Evolutionary conservation across 1,140 invertebrate species (phyloP).

Genomic region (Phortica variegata): DNA sequence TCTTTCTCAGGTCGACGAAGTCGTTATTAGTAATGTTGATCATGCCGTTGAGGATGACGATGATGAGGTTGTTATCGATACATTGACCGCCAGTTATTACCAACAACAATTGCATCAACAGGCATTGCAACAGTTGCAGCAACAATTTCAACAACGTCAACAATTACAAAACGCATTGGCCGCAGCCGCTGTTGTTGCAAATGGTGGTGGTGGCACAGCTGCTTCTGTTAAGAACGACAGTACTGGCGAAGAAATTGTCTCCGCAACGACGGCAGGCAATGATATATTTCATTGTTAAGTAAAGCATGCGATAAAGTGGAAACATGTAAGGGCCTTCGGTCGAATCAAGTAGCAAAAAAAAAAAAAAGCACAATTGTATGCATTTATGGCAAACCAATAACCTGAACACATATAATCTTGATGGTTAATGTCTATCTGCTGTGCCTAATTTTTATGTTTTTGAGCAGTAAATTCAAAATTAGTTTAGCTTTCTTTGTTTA

Average conservation of each 20-base stretch:
- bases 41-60: slow-evolving; percentile 13
- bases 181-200: slow-evolving; percentile 30
- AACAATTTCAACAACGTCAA: slow-evolving; percentile 30
- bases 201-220: slow-evolving; percentile 8
- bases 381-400: no score
- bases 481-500: no score
- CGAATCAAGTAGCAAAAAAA: slow-evolving; percentile 1
- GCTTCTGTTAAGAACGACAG: not conserved
- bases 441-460: no score
- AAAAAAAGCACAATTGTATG: no score
- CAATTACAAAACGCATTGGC: slow-evolving; percentile 31
- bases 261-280: not conserved
- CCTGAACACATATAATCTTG: no score
- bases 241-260: not conserved
- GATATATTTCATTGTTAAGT: no score
- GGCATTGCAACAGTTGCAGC: slow-evolving; percentile 35
- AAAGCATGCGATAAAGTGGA: slow-evolving; percentile 4
- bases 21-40: no score
- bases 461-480: no score
- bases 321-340: slow-evolving; percentile 2
- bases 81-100: slow-evolving; percentile 21
- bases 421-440: no score
- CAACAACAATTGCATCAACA: slow-evolving; percentile 40
- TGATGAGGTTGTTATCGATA: slow-evolving; percentile 11
- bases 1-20: no score